Evolutionary conservation across 1,140 invertebrate genomes (phyloP).

Genomic region (Platyura marginata): DNA sequence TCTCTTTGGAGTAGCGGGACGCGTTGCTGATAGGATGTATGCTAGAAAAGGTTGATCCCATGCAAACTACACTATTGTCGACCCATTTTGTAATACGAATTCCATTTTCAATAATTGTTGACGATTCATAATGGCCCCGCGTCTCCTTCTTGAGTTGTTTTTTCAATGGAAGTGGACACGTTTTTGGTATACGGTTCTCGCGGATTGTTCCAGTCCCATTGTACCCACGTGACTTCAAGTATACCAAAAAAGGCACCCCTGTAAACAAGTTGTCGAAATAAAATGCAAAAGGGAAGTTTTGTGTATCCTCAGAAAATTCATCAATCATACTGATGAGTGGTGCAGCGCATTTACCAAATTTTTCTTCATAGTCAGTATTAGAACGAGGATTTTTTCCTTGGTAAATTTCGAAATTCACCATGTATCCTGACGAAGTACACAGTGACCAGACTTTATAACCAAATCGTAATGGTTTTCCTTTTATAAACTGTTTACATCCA

Average conservation of each 20-base stretch:
- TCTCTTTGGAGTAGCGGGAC: neutral
- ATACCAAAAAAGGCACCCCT: slow-evolving; percentile 8
- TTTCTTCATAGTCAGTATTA: slow-evolving; percentile 6
- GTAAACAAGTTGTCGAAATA: slow-evolving; percentile 16
- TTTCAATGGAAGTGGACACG: slow-evolving; percentile 6
- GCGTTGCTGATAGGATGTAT: slow-evolving; percentile 2
- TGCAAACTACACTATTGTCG: slow-evolving; percentile 7
- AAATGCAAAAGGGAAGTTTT: slow-evolving; percentile 8
- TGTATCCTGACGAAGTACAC: slow-evolving; percentile 8
- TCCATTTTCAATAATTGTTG: slow-evolving; percentile 2
- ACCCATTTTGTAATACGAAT: slow-evolving; percentile 4
- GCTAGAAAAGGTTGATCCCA: slow-evolving; percentile 9
- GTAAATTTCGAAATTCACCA: slow-evolving; percentile 12
- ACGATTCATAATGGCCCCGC: slow-evolving; percentile 4
- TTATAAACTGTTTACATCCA: slow-evolving; percentile 13
- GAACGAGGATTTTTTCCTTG: slow-evolving; percentile 11
- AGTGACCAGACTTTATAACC: slow-evolving; percentile 6
- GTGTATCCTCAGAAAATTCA: slow-evolving; percentile 6
- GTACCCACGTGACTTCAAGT: slow-evolving; percentile 8
- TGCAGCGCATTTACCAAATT: slow-evolving; percentile 12
- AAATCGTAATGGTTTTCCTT: slow-evolving; percentile 6
- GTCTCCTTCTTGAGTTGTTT: slow-evolving; percentile 6
- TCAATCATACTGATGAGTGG: slow-evolving; percentile 8
- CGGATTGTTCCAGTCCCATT: slow-evolving; percentile 10
- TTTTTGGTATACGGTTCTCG: slow-evolving; percentile 8